A percentile compares a stretch with the other conserved stretches of the same genome.
phyloP scores from a whole-genome alignment of 2,888 invertebrate genomes.

The Oscheius onirici region DNA sequence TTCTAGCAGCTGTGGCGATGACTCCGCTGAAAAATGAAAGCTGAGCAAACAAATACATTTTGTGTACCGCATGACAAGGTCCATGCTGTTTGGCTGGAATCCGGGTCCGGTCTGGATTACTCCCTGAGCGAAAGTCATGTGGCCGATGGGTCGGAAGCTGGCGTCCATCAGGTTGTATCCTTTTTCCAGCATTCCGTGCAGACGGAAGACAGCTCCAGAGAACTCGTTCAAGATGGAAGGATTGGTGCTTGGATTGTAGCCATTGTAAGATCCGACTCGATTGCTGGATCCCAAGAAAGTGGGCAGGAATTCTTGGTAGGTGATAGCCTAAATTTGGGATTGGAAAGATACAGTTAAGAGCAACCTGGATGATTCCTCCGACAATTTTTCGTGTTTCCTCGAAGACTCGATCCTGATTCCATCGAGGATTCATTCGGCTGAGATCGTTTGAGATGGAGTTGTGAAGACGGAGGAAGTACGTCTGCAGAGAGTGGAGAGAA shows the following conservation, averaged over 20 bases:
- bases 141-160: slow-evolving; percentile 34
- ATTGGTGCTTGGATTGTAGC: slow-evolving; percentile 84
- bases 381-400: slow-evolving; percentile 74
- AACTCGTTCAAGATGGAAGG: slow-evolving; percentile 92
- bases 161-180: slow-evolving; percentile 59
- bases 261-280: slow-evolving; percentile 81
- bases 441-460: slow-evolving; percentile 76
- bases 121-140: slow-evolving; percentile 10
- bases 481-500: slow-evolving; percentile 77
- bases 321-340: slow-evolving; percentile 75
- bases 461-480: slow-evolving; percentile 85
- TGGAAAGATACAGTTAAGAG: slow-evolving; percentile 42
- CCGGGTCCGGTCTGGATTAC: background rate
- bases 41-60: background rate
- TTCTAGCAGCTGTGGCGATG: slow-evolving; percentile 86
- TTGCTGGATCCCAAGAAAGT: slow-evolving; percentile 82
- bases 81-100: background rate
- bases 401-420: slow-evolving; percentile 65
- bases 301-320: slow-evolving; percentile 84
- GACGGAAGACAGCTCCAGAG: slow-evolving; percentile 90
- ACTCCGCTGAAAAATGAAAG: slow-evolving; percentile 82
- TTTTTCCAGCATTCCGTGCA: slow-evolving; percentile 85
- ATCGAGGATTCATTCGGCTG: slow-evolving; percentile 69
- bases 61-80: slow-evolving; percentile 6
- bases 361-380: slow-evolving; percentile 61